A percentile compares a stretch with the other conserved stretches of the same genome.
Conservation (phyloP, 2,113 vertebrate genomes). For the Phrynocephalus versicolor region DNA sequence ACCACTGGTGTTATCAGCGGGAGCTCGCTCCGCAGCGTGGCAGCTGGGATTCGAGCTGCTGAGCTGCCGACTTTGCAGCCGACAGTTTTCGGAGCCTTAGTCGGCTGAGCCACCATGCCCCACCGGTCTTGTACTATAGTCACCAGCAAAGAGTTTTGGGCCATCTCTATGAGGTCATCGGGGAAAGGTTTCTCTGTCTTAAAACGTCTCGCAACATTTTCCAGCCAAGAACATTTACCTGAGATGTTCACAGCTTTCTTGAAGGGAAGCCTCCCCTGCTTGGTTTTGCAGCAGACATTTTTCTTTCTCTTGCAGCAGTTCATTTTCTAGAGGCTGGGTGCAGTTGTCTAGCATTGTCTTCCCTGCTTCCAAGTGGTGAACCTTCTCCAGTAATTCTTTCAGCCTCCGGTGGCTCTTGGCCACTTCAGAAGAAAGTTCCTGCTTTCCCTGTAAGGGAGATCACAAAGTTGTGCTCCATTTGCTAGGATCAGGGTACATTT, state of each 20-base stretch:
- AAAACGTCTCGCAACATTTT: background rate
- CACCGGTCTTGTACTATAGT: no score
- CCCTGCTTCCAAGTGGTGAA: conserved; percentile 66
- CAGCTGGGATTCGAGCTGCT: no score
- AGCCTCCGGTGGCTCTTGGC: conserved; percentile 52
- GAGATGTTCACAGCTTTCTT: conserved; percentile 58
- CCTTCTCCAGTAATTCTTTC: conserved; percentile 53
- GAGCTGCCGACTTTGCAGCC: no score
- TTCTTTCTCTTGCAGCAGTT: conserved; percentile 69
- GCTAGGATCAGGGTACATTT: background rate
- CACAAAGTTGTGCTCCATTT: background rate
- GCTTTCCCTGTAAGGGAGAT: conserved; percentile 59
- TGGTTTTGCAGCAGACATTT: conserved; percentile 8
- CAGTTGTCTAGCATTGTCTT: conserved; percentile 40
- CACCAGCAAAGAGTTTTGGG: no score
- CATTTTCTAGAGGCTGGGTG: conserved; percentile 61
- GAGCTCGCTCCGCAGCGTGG: no score
- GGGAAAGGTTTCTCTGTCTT: no score
- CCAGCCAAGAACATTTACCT: conserved; percentile 63
- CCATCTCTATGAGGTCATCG: no score
- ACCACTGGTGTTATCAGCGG: no score
- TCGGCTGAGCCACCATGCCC: no score
- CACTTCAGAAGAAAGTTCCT: conserved; percentile 67
- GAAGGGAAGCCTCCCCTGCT: conserved; percentile 34
- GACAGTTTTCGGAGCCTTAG: no score